Base-by-base conservation (phyloP, 2,888 invertebrate genomes). In the Limenitis camilla region DNA sequence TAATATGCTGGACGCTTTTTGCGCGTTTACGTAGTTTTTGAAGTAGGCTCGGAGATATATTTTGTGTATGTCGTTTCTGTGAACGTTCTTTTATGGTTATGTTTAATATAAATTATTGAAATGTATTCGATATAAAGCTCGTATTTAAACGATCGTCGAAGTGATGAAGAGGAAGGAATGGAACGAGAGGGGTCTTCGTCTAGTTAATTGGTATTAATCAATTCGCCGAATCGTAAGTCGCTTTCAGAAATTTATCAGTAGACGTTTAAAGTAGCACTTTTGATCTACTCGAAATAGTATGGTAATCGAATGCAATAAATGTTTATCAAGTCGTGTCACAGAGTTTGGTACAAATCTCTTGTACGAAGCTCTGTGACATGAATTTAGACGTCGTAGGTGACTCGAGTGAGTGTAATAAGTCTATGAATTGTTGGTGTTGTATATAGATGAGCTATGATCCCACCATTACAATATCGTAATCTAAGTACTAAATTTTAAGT, bases 361-460 rank as follows among this genome's bases (percentile, higher is more conserved):
- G 69, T 69, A 65, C 68, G 70, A 62, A 66, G 58, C 68, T 68
- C 40, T 66, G 73, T 56, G 48, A 64, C 71, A 64, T 61, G 39
- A 44, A 45, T 54, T 65, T 72, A 72, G 71, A 70, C 64, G 74
- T 66, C 67, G 76, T 84, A 83, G 82, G 81, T 69, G 81, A 82
- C 81, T 83, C 78, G 83, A 81, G 78, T 81, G 84, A 82, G 82
- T 81, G 80, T 81, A 68, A 78, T 79, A 77, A 80, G 79, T 83
- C 75, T 81, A 80, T 79, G 71, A 78, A 81, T 76, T 77, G 81
- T 82, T 76, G 82, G 84, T 83, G 81, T 80, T 85, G 83, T 86
- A 85, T 78, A 85, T 87, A 86, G 78, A 81, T 79, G 81, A 86
- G 78, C 77, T 86, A 81, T 78, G 80, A 86, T 85, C 87, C 87